Conservation (phyloP, 2,888 invertebrate genomes). For the Acleris emargana region DNA sequence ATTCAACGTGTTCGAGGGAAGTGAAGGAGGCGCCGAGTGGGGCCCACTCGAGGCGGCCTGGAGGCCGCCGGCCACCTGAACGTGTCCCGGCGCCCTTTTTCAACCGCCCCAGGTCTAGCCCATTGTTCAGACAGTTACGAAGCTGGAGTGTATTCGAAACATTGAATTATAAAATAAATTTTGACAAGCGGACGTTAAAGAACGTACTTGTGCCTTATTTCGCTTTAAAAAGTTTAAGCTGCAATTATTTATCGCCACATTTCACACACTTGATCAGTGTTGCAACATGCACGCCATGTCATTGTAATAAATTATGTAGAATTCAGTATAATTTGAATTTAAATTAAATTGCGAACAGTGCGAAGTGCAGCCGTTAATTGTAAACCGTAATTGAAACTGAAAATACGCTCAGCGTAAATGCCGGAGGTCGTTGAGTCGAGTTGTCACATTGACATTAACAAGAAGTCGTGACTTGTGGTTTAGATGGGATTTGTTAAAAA, state of each 20-base stretch:
- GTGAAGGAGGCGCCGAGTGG: slow-evolving; percentile 49
- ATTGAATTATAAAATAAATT: slow-evolving; percentile 23
- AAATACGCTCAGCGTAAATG: slow-evolving; percentile 18
- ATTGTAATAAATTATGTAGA: neutral
- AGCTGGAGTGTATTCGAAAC: slow-evolving; percentile 35
- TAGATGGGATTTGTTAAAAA: slow-evolving; percentile 27
- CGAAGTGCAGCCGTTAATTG: slow-evolving; percentile 8
- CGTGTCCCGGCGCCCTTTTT: slow-evolving; percentile 59
- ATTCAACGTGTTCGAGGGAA: slow-evolving; percentile 55
- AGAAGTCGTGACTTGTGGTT: slow-evolving; percentile 25
- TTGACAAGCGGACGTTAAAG: slow-evolving; percentile 8
- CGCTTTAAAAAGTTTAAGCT: slow-evolving; percentile 5
- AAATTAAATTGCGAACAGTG: neutral
- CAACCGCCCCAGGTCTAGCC: slow-evolving; percentile 54
- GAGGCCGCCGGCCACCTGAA: slow-evolving; percentile 58
- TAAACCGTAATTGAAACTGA: slow-evolving; percentile 11
- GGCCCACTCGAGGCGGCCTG: slow-evolving; percentile 48
- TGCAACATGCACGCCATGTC: slow-evolving; percentile 13
- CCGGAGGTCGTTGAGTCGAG: slow-evolving; percentile 4
- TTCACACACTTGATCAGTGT: slow-evolving; percentile 7
- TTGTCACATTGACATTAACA: slow-evolving; percentile 29
- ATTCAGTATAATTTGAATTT: neutral
- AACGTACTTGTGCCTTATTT: slow-evolving; percentile 17
- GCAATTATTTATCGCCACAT: neutral
- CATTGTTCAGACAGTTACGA: slow-evolving; percentile 53